Evolutionary conservation across 2,797 vertebrate genomes (phyloP).

Genomic region (Helarctos malayanus): DNA sequence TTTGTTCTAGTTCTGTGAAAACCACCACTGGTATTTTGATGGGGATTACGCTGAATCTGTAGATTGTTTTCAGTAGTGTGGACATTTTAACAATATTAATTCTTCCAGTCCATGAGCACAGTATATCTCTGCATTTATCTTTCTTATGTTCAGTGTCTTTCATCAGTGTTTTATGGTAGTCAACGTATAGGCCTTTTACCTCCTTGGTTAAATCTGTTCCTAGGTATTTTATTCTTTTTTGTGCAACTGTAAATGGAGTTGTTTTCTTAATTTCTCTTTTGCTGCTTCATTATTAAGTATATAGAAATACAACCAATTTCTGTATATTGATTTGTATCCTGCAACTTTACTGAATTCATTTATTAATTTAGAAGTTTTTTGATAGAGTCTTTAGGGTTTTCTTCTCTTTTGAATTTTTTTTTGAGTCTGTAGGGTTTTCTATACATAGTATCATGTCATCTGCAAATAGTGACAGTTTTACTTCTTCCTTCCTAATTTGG

Average conservation of each 20-base stretch:
- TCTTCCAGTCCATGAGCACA: not conserved
- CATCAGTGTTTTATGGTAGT: not conserved
- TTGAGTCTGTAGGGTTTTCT: not conserved
- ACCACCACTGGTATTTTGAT: not conserved
- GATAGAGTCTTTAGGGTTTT: not conserved
- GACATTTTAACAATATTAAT: not conserved
- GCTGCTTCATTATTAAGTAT: not conserved
- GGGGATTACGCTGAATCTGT: not conserved
- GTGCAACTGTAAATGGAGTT: not conserved
- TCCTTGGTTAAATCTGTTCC: not conserved
- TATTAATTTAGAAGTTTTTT: not conserved
- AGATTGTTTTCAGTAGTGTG: not conserved
- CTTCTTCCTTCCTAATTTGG: not conserved
- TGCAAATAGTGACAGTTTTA: not conserved
- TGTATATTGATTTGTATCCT: not conserved
- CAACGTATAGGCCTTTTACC: not conserved
- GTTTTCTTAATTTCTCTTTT: not conserved
- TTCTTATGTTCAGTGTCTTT: not conserved
- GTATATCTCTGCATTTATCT: not conserved
- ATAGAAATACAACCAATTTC: not conserved
- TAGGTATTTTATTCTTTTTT: not conserved
- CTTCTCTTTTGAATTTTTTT: not conserved
- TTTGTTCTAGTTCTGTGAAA: not conserved
- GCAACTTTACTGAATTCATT: not conserved
- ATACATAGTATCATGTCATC: not conserved